Conservation (phyloP, 2,797 vertebrate species). For the Pantherophis alleghaniensis region DNA sequence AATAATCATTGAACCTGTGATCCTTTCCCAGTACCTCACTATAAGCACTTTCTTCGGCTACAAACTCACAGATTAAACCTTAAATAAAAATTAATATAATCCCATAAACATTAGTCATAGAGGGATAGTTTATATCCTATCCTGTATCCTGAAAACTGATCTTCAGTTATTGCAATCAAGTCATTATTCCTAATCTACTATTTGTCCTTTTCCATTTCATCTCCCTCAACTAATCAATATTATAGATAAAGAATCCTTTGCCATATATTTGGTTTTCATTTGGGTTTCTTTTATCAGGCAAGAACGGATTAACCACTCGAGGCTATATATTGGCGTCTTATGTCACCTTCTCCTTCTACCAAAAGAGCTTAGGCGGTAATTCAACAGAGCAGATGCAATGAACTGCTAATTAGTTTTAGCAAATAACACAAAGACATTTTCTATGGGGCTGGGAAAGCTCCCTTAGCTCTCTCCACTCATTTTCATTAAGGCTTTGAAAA, state of each 20-base stretch:
- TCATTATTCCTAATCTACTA: not conserved
- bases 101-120: not conserved
- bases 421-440: constrained; percentile 6
- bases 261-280: rapidly evolving
- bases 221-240: not conserved
- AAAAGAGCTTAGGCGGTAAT: rapidly evolving
- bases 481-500: constrained; percentile 38
- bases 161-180: not conserved
- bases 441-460: not conserved
- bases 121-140: not conserved
- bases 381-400: not conserved
- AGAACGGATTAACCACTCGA: not conserved
- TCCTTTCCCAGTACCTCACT: not conserved
- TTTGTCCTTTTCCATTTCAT: not conserved
- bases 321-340: rapidly evolving
- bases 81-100: not conserved
- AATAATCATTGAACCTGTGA: not conserved
- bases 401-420: constrained; percentile 10
- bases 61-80: not conserved
- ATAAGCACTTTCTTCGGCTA: not conserved
- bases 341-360: not conserved
- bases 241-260: not conserved
- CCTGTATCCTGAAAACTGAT: not conserved
- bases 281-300: rapidly evolving
- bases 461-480: constrained; percentile 29